phyloP scores from a whole-genome alignment of 2,113 vertebrate genomes.

The Percopsis transmontana region DNA sequence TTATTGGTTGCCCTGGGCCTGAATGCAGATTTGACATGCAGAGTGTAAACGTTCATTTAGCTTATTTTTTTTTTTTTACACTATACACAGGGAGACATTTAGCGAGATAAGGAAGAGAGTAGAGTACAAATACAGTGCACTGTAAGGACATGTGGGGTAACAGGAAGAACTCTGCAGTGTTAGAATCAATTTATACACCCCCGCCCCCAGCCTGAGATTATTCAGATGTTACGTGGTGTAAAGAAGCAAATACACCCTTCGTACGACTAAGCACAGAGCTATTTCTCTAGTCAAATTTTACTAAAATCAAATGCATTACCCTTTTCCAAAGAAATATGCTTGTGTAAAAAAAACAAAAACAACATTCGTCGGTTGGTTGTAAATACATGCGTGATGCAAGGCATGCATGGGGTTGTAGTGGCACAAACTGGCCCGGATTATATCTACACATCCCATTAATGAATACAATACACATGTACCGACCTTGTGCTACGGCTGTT shows the following conservation, averaged over 20 bases:
- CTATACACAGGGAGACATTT: constrained; percentile 58
- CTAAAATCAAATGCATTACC: background rate
- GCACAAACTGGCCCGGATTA: constrained; percentile 35
- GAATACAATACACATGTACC: constrained; percentile 29
- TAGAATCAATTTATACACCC: constrained; percentile 41
- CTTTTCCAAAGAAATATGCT: no score
- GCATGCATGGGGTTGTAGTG: constrained; percentile 53
- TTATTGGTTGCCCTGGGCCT: constrained; percentile 52
- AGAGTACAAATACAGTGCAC: constrained; percentile 64
- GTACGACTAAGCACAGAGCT: no score
- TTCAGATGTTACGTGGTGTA: background rate
- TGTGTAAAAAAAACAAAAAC: background rate
- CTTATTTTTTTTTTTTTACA: constrained; percentile 49
- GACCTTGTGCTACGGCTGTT: constrained; percentile 3
- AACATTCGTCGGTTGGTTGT: background rate
- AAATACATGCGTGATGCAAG: constrained; percentile 23
- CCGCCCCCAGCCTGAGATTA: constrained; percentile 60
- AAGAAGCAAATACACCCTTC: constrained; percentile 28
- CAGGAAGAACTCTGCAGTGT: no score
- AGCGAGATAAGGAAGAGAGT: constrained; percentile 16
- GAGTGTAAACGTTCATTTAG: constrained; percentile 51
- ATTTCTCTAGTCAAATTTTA: no score
- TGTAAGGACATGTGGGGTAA: constrained; percentile 41
- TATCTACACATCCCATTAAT: constrained; percentile 41
- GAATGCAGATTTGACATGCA: constrained; percentile 70